Evolutionary conservation across 2,888 invertebrate genomes (phyloP), one percentile per base, ranked within the genome.

Genomic region (Bombylius discolor): DNA sequence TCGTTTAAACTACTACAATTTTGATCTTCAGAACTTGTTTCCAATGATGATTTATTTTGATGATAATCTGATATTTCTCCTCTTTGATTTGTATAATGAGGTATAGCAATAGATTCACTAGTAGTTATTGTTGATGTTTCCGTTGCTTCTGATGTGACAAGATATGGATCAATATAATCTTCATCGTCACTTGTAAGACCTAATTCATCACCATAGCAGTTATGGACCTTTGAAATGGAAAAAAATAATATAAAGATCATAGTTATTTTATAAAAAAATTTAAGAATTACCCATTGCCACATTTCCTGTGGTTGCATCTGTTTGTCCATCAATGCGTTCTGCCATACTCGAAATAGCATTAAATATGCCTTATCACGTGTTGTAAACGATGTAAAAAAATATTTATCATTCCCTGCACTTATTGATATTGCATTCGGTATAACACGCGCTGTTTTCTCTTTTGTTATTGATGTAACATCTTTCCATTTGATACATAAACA

Each of bases 361-460:
- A 94, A 81, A 79, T 89, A 96, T 0, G 92, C 87, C 74, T 96
- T 95, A 76, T 98, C 97, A 49, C 97, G 79, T 13, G 94, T 85
- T 4, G 89, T 87, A 76, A 98, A 95, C 47, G 96, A 95, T 33
- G 97, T 90, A 66, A 98, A 87, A 77, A 96, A 96, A 75, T 87
- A 86, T 72, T 91, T 92, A 66, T 95, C 95, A 50, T 75, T 78
- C 60, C 83, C 82, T 51, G 89, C 89, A 68, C 84, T 82, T 61
- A 93, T 83, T 64, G 92, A 83, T 67, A 98, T 89, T 56, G 98
- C 97, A 78, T 98, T 98, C 56, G 97, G 97, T 70, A 98, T 96
- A 60, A 98, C 92, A 72, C 89, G 79, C 14, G 87, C 89, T 0
- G 93, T 93, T 78, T 91, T 92, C 74, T 94, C 94, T 77, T 97